phyloP scores from a whole-genome alignment of 2,888 invertebrate genomes.

The Anthophora plumipes region DNA sequence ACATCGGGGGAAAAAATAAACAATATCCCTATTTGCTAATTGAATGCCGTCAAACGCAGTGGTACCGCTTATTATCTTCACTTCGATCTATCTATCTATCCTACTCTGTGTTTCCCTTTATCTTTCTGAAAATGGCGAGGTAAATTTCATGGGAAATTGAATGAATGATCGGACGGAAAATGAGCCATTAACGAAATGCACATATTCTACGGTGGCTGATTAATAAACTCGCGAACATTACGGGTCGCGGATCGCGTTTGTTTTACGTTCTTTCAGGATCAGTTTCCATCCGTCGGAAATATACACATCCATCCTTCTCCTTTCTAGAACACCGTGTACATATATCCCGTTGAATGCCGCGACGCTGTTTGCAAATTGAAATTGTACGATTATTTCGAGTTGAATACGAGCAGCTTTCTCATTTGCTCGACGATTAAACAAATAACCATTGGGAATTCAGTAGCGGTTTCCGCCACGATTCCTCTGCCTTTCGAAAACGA shows the following conservation, averaged over 20 bases:
- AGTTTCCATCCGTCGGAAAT: not conserved
- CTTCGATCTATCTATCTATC: too few species aligned
- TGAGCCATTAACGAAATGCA: constrained; percentile 15
- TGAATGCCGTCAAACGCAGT: too few species aligned
- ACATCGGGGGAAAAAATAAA: too few species aligned
- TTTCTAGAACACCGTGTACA: not conserved
- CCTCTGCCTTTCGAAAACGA: not conserved
- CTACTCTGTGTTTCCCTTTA: not conserved
- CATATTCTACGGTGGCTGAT: constrained; percentile 5
- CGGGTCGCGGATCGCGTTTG: not conserved
- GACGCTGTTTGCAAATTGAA: constrained; percentile 4
- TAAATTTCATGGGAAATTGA: constrained; percentile 13
- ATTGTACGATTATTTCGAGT: not conserved
- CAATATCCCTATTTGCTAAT: too few species aligned
- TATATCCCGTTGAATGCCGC: not conserved
- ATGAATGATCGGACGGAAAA: constrained; percentile 10
- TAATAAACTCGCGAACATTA: constrained; percentile 14
- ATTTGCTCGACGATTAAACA: not conserved
- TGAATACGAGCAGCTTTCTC: not conserved
- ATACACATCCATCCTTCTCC: not conserved
- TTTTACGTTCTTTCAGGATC: not conserved
- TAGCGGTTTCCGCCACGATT: not conserved
- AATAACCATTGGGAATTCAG: constrained; percentile 5
- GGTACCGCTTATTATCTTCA: too few species aligned
- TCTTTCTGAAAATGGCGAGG: not conserved